Evolutionary conservation across 2,797 vertebrate genomes (phyloP).

Genomic region (Lutjanus campechanus): DNA sequence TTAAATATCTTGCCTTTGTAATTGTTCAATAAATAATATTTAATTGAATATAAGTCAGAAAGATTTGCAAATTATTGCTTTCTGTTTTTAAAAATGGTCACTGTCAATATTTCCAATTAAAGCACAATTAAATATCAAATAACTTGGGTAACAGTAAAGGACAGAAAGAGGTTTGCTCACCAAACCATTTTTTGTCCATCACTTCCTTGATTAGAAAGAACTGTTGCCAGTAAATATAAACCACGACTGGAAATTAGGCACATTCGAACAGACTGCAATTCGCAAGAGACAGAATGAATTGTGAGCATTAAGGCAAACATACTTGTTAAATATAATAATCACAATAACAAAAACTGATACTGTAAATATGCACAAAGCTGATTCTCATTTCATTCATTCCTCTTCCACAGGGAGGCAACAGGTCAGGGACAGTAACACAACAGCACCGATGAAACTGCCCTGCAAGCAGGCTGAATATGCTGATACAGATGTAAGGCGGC

Average conservation of each 20-base stretch:
- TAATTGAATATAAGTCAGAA: too few relatives aligned
- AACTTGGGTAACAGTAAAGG: too few relatives aligned
- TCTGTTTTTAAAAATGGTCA: too few relatives aligned
- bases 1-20: too few relatives aligned
- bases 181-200: background rate
- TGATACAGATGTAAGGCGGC: background rate
- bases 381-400: background rate
- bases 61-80: too few relatives aligned
- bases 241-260: background rate
- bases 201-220: background rate
- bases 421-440: conserved; percentile 5
- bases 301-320: background rate
- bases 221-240: background rate
- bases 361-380: background rate
- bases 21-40: too few relatives aligned
- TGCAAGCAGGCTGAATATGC: conserved; percentile 1
- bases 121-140: too few relatives aligned
- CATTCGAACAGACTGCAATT: background rate
- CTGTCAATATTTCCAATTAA: too few relatives aligned
- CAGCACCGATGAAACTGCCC: background rate
- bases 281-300: background rate
- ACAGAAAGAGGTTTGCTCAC: background rate
- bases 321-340: background rate
- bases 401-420: conserved; percentile 6
- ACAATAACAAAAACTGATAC: background rate